Evolutionary conservation across 1,140 invertebrate species (phyloP), one percentile per base, ranked within the genome.

Genomic region (Harlomillsia oculata): DNA sequence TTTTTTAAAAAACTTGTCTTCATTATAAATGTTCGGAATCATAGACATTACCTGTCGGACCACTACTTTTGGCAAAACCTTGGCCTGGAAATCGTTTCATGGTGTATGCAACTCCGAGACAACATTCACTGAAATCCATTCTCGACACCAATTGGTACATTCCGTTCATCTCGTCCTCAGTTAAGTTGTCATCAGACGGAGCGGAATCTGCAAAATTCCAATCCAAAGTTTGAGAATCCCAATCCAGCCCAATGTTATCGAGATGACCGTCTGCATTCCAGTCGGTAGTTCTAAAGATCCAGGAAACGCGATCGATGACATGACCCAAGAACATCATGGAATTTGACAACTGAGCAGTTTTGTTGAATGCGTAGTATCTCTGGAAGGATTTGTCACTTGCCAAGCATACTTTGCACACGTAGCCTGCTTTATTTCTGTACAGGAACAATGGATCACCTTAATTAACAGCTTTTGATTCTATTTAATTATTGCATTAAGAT

Each of bases 351-450:
- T 48, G 11, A 2, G 37, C 5, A 16, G 30, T 13, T 13, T 48
- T 32, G 29, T n/a, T 34, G 32, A 34, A 32, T 23, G 28, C 20
- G 23, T 46, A 65, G 39, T 54, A 26, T 13, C 51, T 26, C 9
- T 20, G 5, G 28, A 60, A 65, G 1, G 18, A 37, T 0, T 29
- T 23, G 29, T 65, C 63, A 14, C n/a, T 30, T 16, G 39, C 39
- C 5, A 60, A 11, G 34, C 63, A 65, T n/a, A 65, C 52, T 60
- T 59, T 62, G 51, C 63, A 65, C 8, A 65, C 16, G 37, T 52
- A 65, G 9, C 59, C 63, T n/a, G 59, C 63, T 34, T 39, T 30
- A 30, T 14, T 30, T 26, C 11, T 45, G 14, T 60, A 5, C 16
- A 51, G 23, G 36, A 59, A 45, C 32, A 21, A 36, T 37, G 21